Evolutionary conservation across 2,113 vertebrate species (phyloP), one percentile per base, ranked within the genome.

Genomic region (Siphamia tubifer): DNA sequence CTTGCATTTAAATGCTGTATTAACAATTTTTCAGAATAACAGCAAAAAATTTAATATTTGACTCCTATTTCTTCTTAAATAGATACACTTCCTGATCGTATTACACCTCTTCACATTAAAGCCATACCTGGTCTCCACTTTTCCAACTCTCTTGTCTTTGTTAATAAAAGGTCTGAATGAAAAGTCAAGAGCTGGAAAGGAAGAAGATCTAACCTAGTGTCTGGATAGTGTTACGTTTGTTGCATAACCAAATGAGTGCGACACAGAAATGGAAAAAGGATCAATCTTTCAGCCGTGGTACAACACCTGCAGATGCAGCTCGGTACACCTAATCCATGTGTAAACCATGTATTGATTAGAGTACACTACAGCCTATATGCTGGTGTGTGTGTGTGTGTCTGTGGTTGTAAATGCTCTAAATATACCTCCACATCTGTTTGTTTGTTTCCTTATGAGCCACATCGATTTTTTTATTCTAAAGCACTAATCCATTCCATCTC

Each of bases 261-360:
- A 38, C 53, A 27, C 58, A 70, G 57, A 79, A 52, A 75, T 1
- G 61, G 77, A 78, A 83, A 86, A 77, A 39, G 58, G 68, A 74
- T 76, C 49, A 84, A 62, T 87, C 73, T 69, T 55, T 61, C 45
- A 40, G 39, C 57, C 56, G 42, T 42, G 75, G 55, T 55, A 17
- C 54, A 47, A 60, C 83, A 86, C 81, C 83, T 84, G 61, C 86
- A 82, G 74, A 72, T 68, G 57, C 62, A 72, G 62, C 62, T 34
- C 57, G 31, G 77, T 23, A 77, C 81, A 83, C 34, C 15, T 86
- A 84, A 86, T 82, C 65, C 60, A 65, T 34, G 45, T 72, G 44
- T 56, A 70, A 77, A 79, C 54, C 42, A 19, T n/a, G 45, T 42
- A 74, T 79, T 55, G 54, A 85, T 70, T 54, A 24, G 47, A 45